Conservation (phyloP, 2,888 invertebrate species). For the Ochropleura leucogaster region DNA sequence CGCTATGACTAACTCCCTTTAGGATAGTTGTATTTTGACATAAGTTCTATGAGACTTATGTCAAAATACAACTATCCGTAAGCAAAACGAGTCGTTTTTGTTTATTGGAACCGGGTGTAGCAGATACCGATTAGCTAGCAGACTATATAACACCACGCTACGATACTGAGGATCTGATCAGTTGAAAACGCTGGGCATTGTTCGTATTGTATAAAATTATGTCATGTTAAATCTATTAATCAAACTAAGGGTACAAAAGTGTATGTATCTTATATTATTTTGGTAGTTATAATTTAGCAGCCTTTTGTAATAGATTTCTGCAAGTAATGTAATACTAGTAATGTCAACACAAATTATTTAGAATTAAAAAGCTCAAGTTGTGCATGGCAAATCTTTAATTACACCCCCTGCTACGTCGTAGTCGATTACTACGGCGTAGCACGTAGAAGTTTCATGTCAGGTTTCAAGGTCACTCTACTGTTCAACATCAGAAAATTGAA, state of each 20-base stretch:
- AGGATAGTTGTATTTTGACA: too few species aligned
- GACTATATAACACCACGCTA: too few species aligned
- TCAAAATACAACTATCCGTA: too few species aligned
- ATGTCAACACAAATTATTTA: neutral
- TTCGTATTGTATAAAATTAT: neutral
- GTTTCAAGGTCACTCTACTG: neutral
- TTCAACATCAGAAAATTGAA: neutral
- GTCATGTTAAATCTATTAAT: neutral
- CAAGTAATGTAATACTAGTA: neutral
- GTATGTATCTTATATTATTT: neutral
- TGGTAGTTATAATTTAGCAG: neutral
- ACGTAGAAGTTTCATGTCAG: neutral
- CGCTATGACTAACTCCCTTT: too few species aligned
- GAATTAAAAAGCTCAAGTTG: neutral
- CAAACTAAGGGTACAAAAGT: neutral
- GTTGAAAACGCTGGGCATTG: too few species aligned
- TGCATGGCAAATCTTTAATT: slow-evolving; percentile 1
- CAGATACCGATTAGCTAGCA: too few species aligned
- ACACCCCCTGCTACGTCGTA: slow-evolving; percentile 33
- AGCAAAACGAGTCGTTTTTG: too few species aligned
- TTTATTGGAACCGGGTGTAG: too few species aligned
- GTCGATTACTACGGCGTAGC: slow-evolving; percentile 38
- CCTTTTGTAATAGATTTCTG: neutral
- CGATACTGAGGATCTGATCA: too few species aligned
- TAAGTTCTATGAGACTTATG: too few species aligned